phyloP scores from a whole-genome alignment of 2,888 invertebrate species.

The Drosophila paranaensis region DNA sequence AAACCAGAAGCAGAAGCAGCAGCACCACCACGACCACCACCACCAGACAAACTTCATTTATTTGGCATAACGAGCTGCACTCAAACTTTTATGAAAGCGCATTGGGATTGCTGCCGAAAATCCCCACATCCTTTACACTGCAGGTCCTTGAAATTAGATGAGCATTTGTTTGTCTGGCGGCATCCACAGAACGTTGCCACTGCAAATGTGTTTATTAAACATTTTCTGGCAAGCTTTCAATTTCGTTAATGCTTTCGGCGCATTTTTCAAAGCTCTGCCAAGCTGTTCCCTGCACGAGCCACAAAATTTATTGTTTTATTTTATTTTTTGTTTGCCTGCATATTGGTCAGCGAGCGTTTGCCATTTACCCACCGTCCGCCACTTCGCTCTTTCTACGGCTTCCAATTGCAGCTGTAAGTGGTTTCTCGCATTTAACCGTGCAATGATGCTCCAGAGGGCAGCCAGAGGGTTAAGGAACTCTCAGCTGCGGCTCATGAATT shows the following conservation, averaged over 20 bases:
- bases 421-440: constrained; percentile 34
- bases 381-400: neutral
- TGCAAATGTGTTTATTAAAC: constrained; percentile 70
- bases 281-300: constrained; percentile 12
- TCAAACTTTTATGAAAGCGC: constrained; percentile 64
- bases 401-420: constrained; percentile 37
- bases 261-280: constrained; percentile 24
- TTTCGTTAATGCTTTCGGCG: constrained; percentile 69
- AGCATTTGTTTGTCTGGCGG: constrained; percentile 10
- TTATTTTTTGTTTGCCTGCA: constrained; percentile 28
- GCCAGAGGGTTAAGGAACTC: constrained; percentile 63
- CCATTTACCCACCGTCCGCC: constrained; percentile 2
- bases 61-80: constrained; percentile 70
- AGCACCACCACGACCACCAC: constrained; percentile 24
- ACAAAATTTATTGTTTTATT: constrained; percentile 68
- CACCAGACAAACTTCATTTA: constrained; percentile 56
- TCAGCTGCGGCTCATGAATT: constrained; percentile 44
- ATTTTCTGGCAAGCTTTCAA: constrained; percentile 75
- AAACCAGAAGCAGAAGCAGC: constrained; percentile 20
- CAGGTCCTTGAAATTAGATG: constrained; percentile 27
- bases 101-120: constrained; percentile 22
- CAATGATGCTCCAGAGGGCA: constrained; percentile 35
- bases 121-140: neutral
- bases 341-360: constrained; percentile 39
- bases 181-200: constrained; percentile 29